Conservation (phyloP, 2,888 invertebrate species). For the Calameuta filiformis region DNA sequence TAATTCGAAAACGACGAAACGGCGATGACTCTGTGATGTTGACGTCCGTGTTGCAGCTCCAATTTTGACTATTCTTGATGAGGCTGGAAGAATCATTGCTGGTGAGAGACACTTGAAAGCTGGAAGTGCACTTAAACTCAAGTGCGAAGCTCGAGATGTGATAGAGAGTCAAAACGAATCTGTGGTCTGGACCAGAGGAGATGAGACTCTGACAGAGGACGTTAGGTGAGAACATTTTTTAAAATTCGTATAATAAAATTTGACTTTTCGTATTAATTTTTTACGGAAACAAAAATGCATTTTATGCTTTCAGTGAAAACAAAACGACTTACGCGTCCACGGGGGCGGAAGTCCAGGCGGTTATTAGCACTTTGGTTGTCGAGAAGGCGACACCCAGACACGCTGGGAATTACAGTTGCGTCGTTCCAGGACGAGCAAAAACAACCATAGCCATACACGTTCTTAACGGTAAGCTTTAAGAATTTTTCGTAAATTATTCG, state of each 20-base stretch:
- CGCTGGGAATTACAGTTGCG: slow-evolving; percentile 73
- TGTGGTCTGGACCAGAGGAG: slow-evolving; percentile 70
- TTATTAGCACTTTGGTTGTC: slow-evolving; percentile 69
- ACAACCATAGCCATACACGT: slow-evolving; percentile 73
- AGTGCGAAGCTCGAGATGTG: slow-evolving; percentile 67
- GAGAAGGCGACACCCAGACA: slow-evolving; percentile 70
- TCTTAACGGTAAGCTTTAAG: slow-evolving; percentile 68
- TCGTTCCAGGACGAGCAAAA: slow-evolving; percentile 68
- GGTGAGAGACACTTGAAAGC: slow-evolving; percentile 72
- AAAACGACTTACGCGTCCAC: slow-evolving; percentile 56
- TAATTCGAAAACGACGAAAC: too few relatives aligned
- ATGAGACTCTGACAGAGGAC: slow-evolving; percentile 67
- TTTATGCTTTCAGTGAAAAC: slow-evolving; percentile 66
- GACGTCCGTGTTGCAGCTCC: slow-evolving; percentile 66
- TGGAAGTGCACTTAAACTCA: slow-evolving; percentile 70
- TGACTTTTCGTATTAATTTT: too few relatives aligned
- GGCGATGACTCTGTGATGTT: too few relatives aligned
- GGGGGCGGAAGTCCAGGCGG: slow-evolving; percentile 61
- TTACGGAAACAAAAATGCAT: not conserved
- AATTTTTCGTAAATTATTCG: too few relatives aligned
- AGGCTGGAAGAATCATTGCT: slow-evolving; percentile 70
- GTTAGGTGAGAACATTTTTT: slow-evolving; percentile 65
- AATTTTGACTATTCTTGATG: slow-evolving; percentile 71
- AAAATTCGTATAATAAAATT: too few relatives aligned
- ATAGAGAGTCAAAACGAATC: slow-evolving; percentile 65